phyloP scores from a whole-genome alignment of 2,113 vertebrate genomes.

The Seriola rivoliana region DNA sequence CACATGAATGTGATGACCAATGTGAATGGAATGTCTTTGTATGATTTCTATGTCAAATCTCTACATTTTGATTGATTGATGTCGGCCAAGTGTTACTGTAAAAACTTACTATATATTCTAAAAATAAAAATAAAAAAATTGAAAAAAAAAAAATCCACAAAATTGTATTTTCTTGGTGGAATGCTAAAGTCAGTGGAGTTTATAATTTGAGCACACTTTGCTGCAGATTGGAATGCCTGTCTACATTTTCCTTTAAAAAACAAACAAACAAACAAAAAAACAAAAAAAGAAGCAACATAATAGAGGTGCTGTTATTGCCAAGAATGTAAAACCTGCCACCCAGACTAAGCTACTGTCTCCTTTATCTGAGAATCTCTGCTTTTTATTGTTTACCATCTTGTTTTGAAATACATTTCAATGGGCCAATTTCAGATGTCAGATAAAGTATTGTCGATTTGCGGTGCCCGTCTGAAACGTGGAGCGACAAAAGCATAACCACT shows the following conservation, averaged over 20 bases:
- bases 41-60: conserved; percentile 28
- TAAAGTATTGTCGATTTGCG: conserved; percentile 32
- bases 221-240: conserved; percentile 25
- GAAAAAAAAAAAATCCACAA: conserved; percentile 54
- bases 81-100: conserved; percentile 33
- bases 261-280: too few species aligned
- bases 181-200: conserved; percentile 35
- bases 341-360: conserved; percentile 47
- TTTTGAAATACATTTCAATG: conserved; percentile 54
- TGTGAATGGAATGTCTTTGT: conserved; percentile 49
- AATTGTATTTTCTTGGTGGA: conserved; percentile 69
- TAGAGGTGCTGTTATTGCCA: conserved; percentile 72
- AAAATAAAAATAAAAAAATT: conserved; percentile 39
- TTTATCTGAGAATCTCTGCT: conserved; percentile 36
- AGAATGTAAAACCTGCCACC: conserved; percentile 68
- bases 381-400: conserved; percentile 23
- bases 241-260: conserved; percentile 10
- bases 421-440: conserved; percentile 63
- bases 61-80: conserved; percentile 42
- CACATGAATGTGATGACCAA: conserved; percentile 47
- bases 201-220: conserved; percentile 23
- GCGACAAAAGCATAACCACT: conserved; percentile 33
- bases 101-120: conserved; percentile 20
- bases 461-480: not conserved
- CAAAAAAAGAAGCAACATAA: conserved; percentile 17